A percentile compares a stretch with the other conserved stretches of the same genome.
These are phyloP conservation scores for Subacronicta megacephala DNA, from an alignment of 2,888 invertebrate genomes.

Conservation along the genomic window DNA sequence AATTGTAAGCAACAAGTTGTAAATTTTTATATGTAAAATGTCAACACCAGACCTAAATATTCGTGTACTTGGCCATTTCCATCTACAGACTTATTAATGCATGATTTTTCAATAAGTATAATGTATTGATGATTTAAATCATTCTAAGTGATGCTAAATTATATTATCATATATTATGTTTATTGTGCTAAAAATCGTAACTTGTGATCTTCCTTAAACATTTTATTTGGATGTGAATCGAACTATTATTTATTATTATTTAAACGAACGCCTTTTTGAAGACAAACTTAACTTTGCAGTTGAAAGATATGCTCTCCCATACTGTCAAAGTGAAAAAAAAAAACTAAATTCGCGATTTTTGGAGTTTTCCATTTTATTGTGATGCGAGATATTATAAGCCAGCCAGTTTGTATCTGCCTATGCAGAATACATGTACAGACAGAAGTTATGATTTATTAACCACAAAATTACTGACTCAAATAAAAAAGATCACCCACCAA, in stretches of 20 bases:
- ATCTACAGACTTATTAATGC: constrained; percentile 4
- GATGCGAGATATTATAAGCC: too few species aligned
- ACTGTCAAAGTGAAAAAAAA: too few species aligned
- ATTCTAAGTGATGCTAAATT: constrained; percentile 20
- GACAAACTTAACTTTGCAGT: too few species aligned
- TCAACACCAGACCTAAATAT: neutral
- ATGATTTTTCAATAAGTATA: constrained; percentile 38
- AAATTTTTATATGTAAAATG: too few species aligned
- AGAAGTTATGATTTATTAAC: neutral
- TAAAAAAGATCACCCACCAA: neutral
- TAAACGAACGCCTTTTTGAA: too few species aligned
- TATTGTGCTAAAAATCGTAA: constrained; percentile 14
- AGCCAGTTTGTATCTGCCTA: too few species aligned
- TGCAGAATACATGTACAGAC: too few species aligned
- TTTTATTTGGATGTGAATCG: neutral
- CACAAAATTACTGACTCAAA: constrained; percentile 17
- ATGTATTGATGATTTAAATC: constrained; percentile 26
- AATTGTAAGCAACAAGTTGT: too few species aligned
- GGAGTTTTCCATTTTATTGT: too few species aligned
- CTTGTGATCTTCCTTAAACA: neutral
- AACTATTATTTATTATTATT: too few species aligned
- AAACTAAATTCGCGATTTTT: too few species aligned
- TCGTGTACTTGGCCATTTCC: constrained; percentile 17
- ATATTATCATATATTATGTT: neutral
- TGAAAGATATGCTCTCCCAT: too few species aligned